A percentile compares a stretch with the other conserved stretches of the same genome.
These are phyloP conservation scores for Hemicordylus capensis DNA, from an alignment of 2,113 vertebrate species.

Conservation along the genomic window DNA sequence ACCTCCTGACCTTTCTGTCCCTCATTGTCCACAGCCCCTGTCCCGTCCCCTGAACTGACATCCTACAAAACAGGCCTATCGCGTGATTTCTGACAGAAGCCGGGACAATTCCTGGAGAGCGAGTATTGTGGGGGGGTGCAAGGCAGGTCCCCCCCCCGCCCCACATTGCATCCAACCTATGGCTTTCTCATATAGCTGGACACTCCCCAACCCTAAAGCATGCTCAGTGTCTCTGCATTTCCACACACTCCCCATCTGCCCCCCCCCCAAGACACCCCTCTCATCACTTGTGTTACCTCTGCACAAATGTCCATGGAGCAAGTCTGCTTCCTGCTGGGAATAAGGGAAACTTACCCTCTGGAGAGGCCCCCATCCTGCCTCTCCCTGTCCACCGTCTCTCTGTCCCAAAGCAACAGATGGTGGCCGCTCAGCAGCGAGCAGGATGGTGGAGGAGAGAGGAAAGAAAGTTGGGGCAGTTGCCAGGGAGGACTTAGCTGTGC, in stretches of 20 bases:
- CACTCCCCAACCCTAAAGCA: too few species aligned
- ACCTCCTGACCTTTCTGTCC: neutral
- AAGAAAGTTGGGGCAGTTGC: slow-evolving; percentile 8
- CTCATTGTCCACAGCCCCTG: too few species aligned
- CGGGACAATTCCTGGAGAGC: neutral
- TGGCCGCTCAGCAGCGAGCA: neutral
- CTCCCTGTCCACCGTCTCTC: neutral
- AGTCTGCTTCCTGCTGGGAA: neutral
- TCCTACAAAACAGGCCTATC: neutral
- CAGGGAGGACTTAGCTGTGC: slow-evolving; percentile 15
- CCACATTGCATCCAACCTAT: neutral
- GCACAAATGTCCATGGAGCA: neutral
- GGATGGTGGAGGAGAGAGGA: neutral
- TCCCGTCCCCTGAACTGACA: neutral
- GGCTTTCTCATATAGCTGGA: neutral
- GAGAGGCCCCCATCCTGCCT: slow-evolving; percentile 15
- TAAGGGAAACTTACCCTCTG: slow-evolving; percentile 21
- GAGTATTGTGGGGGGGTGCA: too few species aligned
- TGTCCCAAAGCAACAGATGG: slow-evolving; percentile 11
- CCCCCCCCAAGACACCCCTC: too few species aligned
- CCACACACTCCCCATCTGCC: too few species aligned
- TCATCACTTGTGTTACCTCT: neutral
- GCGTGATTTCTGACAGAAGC: neutral
- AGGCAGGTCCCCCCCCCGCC: neutral
- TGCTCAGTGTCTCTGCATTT: neutral